Evolutionary conservation across 2,113 vertebrate species (phyloP), one percentile per base, ranked within the genome.

Genomic region (Suricata suricatta): DNA sequence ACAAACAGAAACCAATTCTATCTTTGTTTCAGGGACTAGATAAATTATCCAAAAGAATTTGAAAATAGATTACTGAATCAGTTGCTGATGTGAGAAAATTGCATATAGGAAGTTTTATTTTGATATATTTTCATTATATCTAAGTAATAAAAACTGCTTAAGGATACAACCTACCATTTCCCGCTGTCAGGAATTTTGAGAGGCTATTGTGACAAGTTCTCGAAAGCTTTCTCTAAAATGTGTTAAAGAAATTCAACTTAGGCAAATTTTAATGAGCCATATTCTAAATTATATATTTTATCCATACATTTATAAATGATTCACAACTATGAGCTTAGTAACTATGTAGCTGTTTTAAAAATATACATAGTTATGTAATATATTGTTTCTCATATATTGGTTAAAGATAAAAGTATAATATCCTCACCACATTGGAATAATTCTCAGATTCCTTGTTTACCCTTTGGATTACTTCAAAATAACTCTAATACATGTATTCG

Each of bases 41-140:
- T 96, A 95, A 97, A 88, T 95, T 82, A 89, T 64, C 35, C n/a
- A 95, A 88, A 94, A 79, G 41, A 92, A 79, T 96, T 97, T 97
- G 5, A 93, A 92, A 93, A 97, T 93, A 96, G 97, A 95, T 95
- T 60, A 93, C 80, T 64, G 90, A 96, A 82, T 96, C 77, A 64
- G 52, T 88, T 93, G 66, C 66, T 93, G 54, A 97, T 96, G 85
- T 93, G 41, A 94, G 66, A 93, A 95, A 96, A 94, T 35, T 95
- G 93, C n/a, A 86, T 88, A 41, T 52, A 31, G 69, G 57, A 88
- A 81, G 50, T 86, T 91, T 96, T 96, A 95, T 94, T 97, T 96
- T 94, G 52, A 96, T 94, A 64, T 77, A 92, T 85, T 97, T 95
- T 97, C 54, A 89, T 72, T 96, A 92, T 50, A 96, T 72, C 4